Evolutionary conservation across 2,113 vertebrate genomes (phyloP), one percentile per base, ranked within the genome.

Genomic region (Triplophysa dalaica): DNA sequence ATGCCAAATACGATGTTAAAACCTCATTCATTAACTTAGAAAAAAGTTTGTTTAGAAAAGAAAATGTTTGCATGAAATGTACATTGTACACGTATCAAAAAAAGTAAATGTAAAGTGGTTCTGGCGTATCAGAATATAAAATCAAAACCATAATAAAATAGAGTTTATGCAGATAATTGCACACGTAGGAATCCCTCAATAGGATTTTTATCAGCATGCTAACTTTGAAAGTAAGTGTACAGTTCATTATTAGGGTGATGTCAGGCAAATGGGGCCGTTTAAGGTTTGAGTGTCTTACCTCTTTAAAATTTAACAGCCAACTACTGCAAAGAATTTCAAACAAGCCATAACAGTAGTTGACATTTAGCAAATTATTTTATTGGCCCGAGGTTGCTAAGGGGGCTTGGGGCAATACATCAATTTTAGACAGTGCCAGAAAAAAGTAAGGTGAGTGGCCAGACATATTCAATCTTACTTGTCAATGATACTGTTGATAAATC

Each of bases 11-110:
- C 3, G 4, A 75, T 56, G 52, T 24, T 64, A n/a, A 45, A 29
- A 70, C 19, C 14, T 72, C 13, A 79, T 58, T 79, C n/a, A 76
- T 77, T 85, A 89, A 84, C 82, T 19, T 19, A 38, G 6, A 38
- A 7, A 38, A 38, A 38, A 6, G 9, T 70, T 60, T 77, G 22
- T 29, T 64, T 79, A 73, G 48, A 82, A 81, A 29, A 29, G 29
- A 29, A 29, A 29, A 79, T 38, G 67, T 62, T 43, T 5, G 77
- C 50, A 81, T 66, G 41, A 82, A 70, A 82, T 77, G 76, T 84
- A 84, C 78, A 29, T 29, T 29, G 29, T 29, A 76, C 61, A 76
- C 61, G 70, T 81, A 70, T 72, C 17, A 56, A 64, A 68, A 24
- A 58, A 64, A 80, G 65, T 61, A 8, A 66, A 5, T 11, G 11